Percentiles rank a stretch among this genome's conserved stretches.
phyloP scores from a whole-genome alignment of 2,113 vertebrate genomes.

The Heliornis fulica region DNA sequence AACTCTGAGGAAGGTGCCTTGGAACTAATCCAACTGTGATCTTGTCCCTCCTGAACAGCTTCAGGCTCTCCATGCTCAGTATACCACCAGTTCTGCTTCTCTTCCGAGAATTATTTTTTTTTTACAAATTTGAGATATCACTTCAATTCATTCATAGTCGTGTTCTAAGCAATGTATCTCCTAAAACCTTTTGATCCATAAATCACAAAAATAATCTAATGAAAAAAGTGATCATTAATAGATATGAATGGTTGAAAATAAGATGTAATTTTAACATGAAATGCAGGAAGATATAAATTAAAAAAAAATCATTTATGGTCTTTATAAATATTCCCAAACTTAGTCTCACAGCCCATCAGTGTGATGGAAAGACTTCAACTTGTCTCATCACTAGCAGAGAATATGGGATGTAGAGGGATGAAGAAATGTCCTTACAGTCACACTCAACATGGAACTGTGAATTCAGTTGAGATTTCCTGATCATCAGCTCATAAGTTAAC shows the following conservation, averaged over 20 bases:
- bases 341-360: background rate
- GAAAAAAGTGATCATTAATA: background rate
- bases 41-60: background rate
- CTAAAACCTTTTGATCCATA: background rate
- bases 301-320: background rate
- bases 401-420: background rate
- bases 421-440: background rate
- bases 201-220: background rate
- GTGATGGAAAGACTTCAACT: background rate
- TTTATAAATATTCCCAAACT: background rate
- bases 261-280: background rate
- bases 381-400: background rate
- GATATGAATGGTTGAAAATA: background rate
- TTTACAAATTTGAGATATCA: background rate
- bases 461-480: background rate
- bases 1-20: background rate
- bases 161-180: background rate
- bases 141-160: background rate
- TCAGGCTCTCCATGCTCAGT: background rate
- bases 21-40: accelerated
- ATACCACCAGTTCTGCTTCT: background rate
- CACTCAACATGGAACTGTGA: background rate
- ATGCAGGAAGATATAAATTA: background rate
- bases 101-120: background rate
- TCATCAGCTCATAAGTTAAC: background rate